Conservation (phyloP, 2,888 invertebrate species). For the Drosophila mimica region DNA sequence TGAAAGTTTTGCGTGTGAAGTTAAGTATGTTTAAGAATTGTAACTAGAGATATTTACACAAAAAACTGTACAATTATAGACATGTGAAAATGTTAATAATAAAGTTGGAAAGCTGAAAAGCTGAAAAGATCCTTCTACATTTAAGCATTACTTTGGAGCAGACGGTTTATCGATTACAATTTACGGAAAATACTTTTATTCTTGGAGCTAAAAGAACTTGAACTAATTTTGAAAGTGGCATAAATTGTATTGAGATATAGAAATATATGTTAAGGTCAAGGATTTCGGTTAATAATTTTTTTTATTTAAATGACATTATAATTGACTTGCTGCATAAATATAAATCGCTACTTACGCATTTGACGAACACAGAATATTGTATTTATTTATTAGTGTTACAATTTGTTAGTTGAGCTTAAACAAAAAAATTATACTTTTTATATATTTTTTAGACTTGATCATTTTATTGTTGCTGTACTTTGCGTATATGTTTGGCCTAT, state of each 20-base stretch:
- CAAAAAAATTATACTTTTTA: slow-evolving; percentile 8
- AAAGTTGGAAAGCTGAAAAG: background rate
- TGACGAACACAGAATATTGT: background rate
- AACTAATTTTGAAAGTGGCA: background rate
- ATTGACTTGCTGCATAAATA: background rate
- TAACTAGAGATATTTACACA: slow-evolving; percentile 2
- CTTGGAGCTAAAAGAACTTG: background rate
- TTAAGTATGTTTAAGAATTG: background rate
- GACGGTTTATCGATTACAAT: background rate
- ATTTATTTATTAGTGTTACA: background rate
- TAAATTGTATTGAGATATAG: background rate
- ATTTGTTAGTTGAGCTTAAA: slow-evolving; percentile 9
- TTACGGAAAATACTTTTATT: background rate
- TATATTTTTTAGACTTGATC: background rate
- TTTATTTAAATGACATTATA: background rate
- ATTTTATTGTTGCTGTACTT: slow-evolving; percentile 12
- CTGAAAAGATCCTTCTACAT: too few species aligned
- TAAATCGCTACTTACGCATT: background rate
- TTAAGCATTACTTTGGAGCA: background rate
- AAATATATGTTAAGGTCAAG: background rate
- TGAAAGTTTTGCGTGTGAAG: slow-evolving; percentile 47
- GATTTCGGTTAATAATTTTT: background rate
- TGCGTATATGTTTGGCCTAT: slow-evolving; percentile 1
- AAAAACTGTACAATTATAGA: background rate
- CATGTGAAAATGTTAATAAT: background rate